A percentile compares a stretch with the other conserved stretches of the same genome.
phyloP scores from a whole-genome alignment of 2,113 vertebrate genomes.

The Oreochromis aureus region DNA sequence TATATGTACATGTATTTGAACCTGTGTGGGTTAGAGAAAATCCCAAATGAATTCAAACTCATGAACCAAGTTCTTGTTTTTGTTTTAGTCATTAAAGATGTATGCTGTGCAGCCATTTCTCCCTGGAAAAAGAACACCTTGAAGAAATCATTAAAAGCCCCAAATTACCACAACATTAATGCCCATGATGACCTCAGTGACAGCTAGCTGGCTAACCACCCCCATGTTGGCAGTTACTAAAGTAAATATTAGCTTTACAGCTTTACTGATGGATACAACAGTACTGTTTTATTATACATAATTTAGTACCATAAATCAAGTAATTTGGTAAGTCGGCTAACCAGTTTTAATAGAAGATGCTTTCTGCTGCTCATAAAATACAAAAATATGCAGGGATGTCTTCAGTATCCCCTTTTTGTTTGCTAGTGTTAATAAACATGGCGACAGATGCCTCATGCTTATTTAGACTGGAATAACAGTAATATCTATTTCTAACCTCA shows the following conservation, averaged over 20 bases:
- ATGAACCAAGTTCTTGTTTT: background rate
- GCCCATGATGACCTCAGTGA: accelerated
- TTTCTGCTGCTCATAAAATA: background rate
- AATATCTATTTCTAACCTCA: background rate
- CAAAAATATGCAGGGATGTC: accelerated
- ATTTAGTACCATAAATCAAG: background rate
- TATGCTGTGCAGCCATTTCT: accelerated
- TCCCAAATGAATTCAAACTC: background rate
- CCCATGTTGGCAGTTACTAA: background rate
- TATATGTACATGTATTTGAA: background rate
- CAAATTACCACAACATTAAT: background rate
- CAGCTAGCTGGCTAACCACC: background rate
- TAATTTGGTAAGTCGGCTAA: accelerated
- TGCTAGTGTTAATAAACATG: background rate
- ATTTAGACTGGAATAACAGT: background rate
- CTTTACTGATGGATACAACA: background rate
- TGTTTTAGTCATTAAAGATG: background rate
- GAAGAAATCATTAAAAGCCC: background rate
- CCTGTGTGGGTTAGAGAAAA: accelerated
- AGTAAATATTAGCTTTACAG: background rate
- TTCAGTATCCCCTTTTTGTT: background rate
- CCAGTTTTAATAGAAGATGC: background rate
- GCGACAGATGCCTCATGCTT: background rate
- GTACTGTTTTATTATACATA: background rate
- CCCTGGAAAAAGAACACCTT: accelerated